Evolutionary conservation across 2,113 vertebrate species (phyloP).

Genomic region (Accipiter cooperii): DNA sequence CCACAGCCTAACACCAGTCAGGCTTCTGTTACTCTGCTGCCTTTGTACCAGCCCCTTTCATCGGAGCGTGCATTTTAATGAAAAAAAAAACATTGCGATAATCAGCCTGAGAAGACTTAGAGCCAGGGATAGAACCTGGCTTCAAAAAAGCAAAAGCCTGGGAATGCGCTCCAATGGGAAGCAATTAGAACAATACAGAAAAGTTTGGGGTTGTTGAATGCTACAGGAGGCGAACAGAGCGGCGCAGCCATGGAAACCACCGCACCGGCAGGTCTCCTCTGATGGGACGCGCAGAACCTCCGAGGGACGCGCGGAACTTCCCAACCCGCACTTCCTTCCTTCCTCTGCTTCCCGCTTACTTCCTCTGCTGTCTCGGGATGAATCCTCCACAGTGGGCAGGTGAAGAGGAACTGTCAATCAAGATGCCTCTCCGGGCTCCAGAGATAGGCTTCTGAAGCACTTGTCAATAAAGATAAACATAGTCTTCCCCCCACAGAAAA

Average conservation of each 20-base stretch:
- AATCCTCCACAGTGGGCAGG: neutral
- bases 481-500: neutral
- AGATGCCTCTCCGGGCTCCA: neutral
- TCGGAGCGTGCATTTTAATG: neutral
- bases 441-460: neutral
- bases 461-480: neutral
- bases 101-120: neutral
- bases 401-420: neutral
- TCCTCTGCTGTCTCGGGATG: neutral
- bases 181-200: neutral
- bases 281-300: neutral
- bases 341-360: neutral
- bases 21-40: neutral
- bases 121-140: neutral
- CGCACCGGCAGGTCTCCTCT: neutral
- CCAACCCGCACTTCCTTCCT: neutral
- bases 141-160: neutral
- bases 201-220: neutral
- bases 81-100: neutral
- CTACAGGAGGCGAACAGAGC: neutral
- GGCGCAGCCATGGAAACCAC: neutral
- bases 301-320: neutral
- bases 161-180: neutral
- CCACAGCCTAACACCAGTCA: neutral
- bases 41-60: neutral